Base-by-base conservation (phyloP, 1,140 invertebrate genomes). In the Hestina assimilis region DNA sequence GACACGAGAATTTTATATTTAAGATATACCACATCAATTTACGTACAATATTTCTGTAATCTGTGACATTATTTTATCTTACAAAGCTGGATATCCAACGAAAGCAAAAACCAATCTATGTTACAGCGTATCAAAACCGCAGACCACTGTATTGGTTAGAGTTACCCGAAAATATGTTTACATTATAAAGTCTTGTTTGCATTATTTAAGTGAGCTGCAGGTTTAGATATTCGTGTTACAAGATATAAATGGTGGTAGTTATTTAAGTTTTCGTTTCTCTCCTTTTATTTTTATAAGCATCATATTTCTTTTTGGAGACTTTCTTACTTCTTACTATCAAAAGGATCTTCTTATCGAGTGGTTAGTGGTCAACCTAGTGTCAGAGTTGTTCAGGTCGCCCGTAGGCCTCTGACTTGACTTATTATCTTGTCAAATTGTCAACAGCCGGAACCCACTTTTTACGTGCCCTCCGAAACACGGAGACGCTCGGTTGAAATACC, bases 91-190 rank as follows among this genome's bases (percentile, higher is more conserved):
- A 51, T 35, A 51, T 51, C 21, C 35, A 6, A 50, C 20, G 21
- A n/a, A 51, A 38, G 48, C 38, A 53, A 53, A 38, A 53, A 53
- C 50, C 50, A 42, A 53, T 53, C 28, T 53, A 24, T 24, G 21
- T n/a, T 11, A 29, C 24, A 21, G 38, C 38, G 29, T 53, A 38
- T 53, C 29, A 28, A 7, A 42, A 20, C 50, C 40, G 15, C 38
- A 42, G 31, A 43, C 38, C 38, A 21, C 40, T 53, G 23, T 41
- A 53, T 53, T 6, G 38, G 43, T 33, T 47, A 28, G 43, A 33
- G 31, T 17, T 47, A 47, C 20, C 23, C 23, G 26, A 17, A 47
- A 31, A 12, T 14, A 20, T 33, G 43, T 29, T 47, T 47, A 31
- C 43, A 31, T 28, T 21, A 20, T 31, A n/a, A 47, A 8, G 15